Evolutionary conservation across 53 echinoderm and acorn worm genomes (phyloP).

Genomic region (Mesocentrotus franciscanus): DNA sequence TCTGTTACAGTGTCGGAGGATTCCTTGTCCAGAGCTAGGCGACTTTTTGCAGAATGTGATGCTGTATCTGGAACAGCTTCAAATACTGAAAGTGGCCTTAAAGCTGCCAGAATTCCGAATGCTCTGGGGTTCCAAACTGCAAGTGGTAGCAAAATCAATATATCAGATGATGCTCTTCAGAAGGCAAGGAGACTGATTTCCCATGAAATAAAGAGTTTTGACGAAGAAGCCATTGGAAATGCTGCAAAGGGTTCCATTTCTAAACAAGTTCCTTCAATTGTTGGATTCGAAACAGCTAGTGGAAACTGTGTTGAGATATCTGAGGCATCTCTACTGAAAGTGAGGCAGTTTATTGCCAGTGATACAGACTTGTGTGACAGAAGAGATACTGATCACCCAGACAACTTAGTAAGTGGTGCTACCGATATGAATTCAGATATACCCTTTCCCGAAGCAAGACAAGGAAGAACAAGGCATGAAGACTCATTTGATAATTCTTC

Average conservation of each 20-base stretch:
- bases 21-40: slow-evolving; percentile 64
- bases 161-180: slow-evolving; percentile 68
- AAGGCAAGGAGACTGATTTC: slow-evolving; percentile 64
- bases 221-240: not conserved
- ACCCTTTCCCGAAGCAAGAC: not conserved
- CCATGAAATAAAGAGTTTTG: not conserved
- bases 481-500: not conserved
- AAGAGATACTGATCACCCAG: not conserved
- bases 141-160: slow-evolving; percentile 64
- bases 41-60: slow-evolving; percentile 40
- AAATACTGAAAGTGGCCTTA: not conserved
- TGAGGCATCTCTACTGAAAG: slow-evolving; percentile 25
- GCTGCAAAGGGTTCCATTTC: not conserved
- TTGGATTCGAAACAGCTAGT: slow-evolving; percentile 73
- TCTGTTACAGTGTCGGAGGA: slow-evolving; percentile 59
- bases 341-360: not conserved
- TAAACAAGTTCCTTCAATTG: not conserved
- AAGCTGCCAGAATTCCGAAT: not conserved
- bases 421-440: not conserved
- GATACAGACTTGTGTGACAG: not conserved
- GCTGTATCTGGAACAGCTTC: not conserved
- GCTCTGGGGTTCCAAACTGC: slow-evolving; percentile 71
- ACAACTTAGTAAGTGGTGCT: not conserved
- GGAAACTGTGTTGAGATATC: slow-evolving; percentile 60
- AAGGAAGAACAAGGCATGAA: not conserved